These are phyloP conservation scores for Ciona savignyi DNA, from an alignment of 23 tunicate species.

Conservation along the genomic window DNA sequence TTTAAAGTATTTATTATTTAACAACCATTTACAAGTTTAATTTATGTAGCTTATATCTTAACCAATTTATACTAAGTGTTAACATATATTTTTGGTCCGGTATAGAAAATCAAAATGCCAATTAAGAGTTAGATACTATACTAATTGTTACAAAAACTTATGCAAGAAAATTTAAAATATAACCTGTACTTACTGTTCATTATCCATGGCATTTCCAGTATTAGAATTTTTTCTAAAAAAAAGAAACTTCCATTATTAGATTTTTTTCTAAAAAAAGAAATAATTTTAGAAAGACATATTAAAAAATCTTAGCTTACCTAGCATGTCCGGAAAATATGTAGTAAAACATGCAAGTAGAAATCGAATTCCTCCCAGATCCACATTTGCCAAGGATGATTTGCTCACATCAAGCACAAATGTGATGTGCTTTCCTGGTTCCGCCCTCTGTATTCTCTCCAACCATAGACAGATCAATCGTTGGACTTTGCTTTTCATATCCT, in stretches of 20 bases:
- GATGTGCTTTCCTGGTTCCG: slow-evolving; percentile 66
- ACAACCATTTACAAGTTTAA: too few relatives aligned
- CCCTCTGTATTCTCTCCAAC: slow-evolving; percentile 75
- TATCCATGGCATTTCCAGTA: slow-evolving; percentile 95
- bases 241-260: too few relatives aligned
- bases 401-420: slow-evolving; percentile 70
- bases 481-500: slow-evolving; percentile 52
- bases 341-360: slow-evolving; percentile 70
- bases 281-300: too few relatives aligned
- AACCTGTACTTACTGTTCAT: slow-evolving; percentile 76
- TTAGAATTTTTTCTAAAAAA: slow-evolving; percentile 74
- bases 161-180: too few relatives aligned
- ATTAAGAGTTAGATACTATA: too few relatives aligned
- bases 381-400: slow-evolving; percentile 60
- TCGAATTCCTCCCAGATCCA: slow-evolving; percentile 60
- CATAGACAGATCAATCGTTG: slow-evolving; percentile 52
- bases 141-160: too few relatives aligned
- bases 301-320: too few relatives aligned
- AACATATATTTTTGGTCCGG: not conserved
- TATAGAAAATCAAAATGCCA: too few relatives aligned
- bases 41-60: too few relatives aligned
- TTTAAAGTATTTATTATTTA: too few relatives aligned
- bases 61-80: not conserved
- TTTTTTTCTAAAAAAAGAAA: too few relatives aligned
- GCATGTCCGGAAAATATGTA: slow-evolving; percentile 71